Evolutionary conservation across 2,888 invertebrate species (phyloP), one percentile per base, ranked within the genome.

Genomic region (Halictus ligatus): DNA sequence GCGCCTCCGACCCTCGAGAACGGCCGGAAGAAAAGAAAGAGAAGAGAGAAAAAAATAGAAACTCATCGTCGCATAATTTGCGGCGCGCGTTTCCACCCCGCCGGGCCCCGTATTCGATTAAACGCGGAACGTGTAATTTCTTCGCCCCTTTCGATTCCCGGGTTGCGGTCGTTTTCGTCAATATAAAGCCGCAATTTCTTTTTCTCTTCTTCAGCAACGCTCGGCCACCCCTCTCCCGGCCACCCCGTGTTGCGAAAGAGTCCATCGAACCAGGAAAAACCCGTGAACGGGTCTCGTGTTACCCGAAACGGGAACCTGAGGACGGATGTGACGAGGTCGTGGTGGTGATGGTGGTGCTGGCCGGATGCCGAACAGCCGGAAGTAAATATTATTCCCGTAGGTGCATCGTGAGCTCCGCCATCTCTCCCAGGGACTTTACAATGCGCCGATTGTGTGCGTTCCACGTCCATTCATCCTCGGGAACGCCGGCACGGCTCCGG

Each of bases 101-200:
- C 25, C 64, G 76, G 69, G 35, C 89, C 83, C 88, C 85, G 89
- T 94, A 94, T 94, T 92, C 88, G 90, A 94, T 94, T 94, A 94
- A 94, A 94, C 90, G 78, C 73, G 90, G 89, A 94, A 94, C 94
- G 90, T 94, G 92, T 94, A 94, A 94, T 94, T 94, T 94, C 72
- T 43, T 80, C 90, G 69, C 69, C 92, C 84, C 89, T 89, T 87
- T 75, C 29, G 78, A 86, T 80, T 86, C 60, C 83, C 85, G 79
- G 64, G 86, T 78, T 89, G 89, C 88, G 87, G 89, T 86, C 89
- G 78, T 78, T 35, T 54, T 29, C 64, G 35, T 88, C 78, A 86
- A 86, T 89, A 82, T 10, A 87, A 88, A 83, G 88, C 89, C 88
- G 87, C 91, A 92, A 92, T 93, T 92, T 90, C 35, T 35, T 91